These are phyloP conservation scores for Isichthys henryi DNA, from an alignment of 2,113 vertebrate species.

Conservation along the genomic window DNA sequence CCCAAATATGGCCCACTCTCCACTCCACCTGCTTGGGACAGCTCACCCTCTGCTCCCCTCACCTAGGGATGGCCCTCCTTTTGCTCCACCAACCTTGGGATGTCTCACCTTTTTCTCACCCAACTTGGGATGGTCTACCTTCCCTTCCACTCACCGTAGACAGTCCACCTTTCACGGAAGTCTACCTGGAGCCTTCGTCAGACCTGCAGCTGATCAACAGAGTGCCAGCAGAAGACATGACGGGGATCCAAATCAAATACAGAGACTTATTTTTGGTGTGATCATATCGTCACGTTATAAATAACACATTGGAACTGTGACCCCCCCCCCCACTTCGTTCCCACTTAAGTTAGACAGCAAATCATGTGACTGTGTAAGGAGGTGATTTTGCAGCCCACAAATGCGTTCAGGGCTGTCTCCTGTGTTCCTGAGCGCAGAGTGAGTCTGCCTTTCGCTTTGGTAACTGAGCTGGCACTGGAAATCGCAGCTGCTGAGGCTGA, in stretches of 20 bases:
- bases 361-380: not conserved
- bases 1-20: not conserved
- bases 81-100: not conserved
- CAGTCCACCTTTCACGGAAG: not conserved
- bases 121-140: not conserved
- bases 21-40: not conserved
- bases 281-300: conserved; percentile 1
- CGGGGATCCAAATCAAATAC: not conserved
- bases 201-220: not conserved
- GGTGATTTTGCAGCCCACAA: not conserved
- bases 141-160: not conserved
- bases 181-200: not conserved
- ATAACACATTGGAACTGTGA: conserved; percentile 7
- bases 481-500: not conserved
- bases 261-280: not conserved
- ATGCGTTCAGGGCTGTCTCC: not conserved
- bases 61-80: too few relatives aligned
- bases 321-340: not conserved
- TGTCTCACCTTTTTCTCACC: not conserved
- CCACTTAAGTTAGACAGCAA: not conserved
- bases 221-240: not conserved
- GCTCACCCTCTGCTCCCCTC: not conserved
- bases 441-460: not conserved
- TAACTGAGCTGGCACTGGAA: not conserved
- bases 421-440: not conserved